phyloP scores from a whole-genome alignment of 2,113 vertebrate species.

The Gymnocephalus cernua region DNA sequence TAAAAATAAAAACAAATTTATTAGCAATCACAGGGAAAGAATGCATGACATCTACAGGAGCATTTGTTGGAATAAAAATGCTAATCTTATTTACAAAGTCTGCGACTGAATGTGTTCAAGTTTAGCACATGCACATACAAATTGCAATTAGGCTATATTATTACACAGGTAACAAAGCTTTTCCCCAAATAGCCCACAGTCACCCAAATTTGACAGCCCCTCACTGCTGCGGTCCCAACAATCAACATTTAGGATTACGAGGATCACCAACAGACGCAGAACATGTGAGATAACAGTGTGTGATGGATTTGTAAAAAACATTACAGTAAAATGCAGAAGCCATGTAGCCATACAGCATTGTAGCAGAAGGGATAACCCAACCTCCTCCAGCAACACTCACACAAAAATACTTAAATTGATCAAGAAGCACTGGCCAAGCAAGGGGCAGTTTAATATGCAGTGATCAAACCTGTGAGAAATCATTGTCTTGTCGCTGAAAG shows the following conservation, averaged over 20 bases:
- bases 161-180: slow-evolving; percentile 76
- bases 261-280: slow-evolving; percentile 44
- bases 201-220: slow-evolving; percentile 54
- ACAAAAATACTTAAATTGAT: not conserved
- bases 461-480: slow-evolving; percentile 21
- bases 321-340: slow-evolving; percentile 37
- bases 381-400: not conserved
- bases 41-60: slow-evolving; percentile 74
- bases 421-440: slow-evolving; percentile 38
- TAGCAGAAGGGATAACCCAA: slow-evolving; percentile 7
- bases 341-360: not conserved
- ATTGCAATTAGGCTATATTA: slow-evolving; percentile 75
- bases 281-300: slow-evolving; percentile 22
- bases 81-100: slow-evolving; percentile 82
- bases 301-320: slow-evolving; percentile 22
- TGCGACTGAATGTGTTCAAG: slow-evolving; percentile 72
- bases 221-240: slow-evolving; percentile 71
- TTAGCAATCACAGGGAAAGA: slow-evolving; percentile 78
- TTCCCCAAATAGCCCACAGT: slow-evolving; percentile 54
- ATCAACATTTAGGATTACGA: slow-evolving; percentile 47
- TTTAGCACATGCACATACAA: slow-evolving; percentile 79
- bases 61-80: slow-evolving; percentile 77
- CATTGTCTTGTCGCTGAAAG: slow-evolving; percentile 41
- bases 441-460: slow-evolving; percentile 34
- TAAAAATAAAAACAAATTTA: slow-evolving; percentile 81